These are phyloP conservation scores for Polypterus senegalus DNA, from an alignment of 2,113 vertebrate genomes.

Conservation along the genomic window DNA sequence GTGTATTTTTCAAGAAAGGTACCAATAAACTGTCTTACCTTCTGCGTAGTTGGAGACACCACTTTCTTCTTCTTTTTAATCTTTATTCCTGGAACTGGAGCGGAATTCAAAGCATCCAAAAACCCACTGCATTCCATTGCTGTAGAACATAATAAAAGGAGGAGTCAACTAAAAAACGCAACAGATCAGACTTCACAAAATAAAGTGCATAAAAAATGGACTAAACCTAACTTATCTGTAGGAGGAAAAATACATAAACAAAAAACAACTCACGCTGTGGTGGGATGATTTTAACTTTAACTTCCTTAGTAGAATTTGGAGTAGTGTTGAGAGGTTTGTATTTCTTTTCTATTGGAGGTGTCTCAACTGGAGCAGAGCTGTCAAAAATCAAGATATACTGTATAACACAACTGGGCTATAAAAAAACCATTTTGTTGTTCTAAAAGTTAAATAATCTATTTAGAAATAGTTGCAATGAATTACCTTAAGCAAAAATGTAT, in stretches of 20 bases:
- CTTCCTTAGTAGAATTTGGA: slow-evolving; percentile 80
- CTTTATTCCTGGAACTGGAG: slow-evolving; percentile 82
- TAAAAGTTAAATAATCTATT: too few species aligned
- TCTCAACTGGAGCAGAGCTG: slow-evolving; percentile 35
- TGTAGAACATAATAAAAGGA: slow-evolving; percentile 23
- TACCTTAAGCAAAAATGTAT: too few species aligned
- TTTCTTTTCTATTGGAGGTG: slow-evolving; percentile 74
- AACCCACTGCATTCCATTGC: slow-evolving; percentile 87
- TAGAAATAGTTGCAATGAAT: too few species aligned
- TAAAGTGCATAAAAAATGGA: too few species aligned
- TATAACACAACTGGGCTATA: background rate
- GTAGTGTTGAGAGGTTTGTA: slow-evolving; percentile 88
- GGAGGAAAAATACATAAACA: background rate
- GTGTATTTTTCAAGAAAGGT: background rate
- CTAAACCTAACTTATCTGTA: background rate
- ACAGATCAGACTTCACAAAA: too few species aligned
- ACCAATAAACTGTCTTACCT: slow-evolving; percentile 44
- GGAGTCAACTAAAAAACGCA: background rate
- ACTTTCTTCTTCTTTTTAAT: slow-evolving; percentile 95
- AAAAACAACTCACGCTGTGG: slow-evolving; percentile 68
- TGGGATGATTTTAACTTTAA: slow-evolving; percentile 94
- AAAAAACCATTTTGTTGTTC: too few species aligned
- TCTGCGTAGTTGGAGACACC: slow-evolving; percentile 71
- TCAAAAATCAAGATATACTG: background rate
- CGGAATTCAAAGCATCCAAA: slow-evolving; percentile 86